These are phyloP conservation scores for Mylabris phalerata DNA, from an alignment of 1,140 invertebrate species.

Conservation along the genomic window DNA sequence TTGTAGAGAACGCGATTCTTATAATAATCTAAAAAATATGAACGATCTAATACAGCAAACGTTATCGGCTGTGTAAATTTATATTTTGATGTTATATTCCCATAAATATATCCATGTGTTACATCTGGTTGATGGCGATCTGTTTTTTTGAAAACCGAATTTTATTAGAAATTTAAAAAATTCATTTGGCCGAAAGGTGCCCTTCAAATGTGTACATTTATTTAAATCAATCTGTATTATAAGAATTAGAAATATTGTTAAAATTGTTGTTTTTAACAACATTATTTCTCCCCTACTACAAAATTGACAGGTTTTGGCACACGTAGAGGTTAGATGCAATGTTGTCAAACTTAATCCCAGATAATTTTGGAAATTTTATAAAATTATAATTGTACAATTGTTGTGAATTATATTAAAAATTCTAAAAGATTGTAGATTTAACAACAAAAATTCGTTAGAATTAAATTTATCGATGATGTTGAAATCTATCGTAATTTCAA, in stretches of 20 bases:
- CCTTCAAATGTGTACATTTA: constrained; percentile 50
- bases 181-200: constrained; percentile 59
- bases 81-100: constrained; percentile 75
- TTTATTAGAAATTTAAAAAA: constrained; percentile 91
- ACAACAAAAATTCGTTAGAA: too few species aligned
- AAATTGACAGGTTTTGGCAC: constrained; percentile 13
- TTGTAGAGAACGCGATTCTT: constrained; percentile 59
- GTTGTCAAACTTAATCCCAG: not conserved
- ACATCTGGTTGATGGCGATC: constrained; percentile 70
- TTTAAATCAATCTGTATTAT: constrained; percentile 20
- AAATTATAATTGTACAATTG: too few species aligned
- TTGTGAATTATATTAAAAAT: too few species aligned
- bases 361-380: too few species aligned
- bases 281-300: constrained; percentile 26
- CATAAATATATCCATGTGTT: constrained; percentile 91
- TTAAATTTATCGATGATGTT: too few species aligned
- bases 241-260: constrained; percentile 23
- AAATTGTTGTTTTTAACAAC: constrained; percentile 25
- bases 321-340: constrained; percentile 12
- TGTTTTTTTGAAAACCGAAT: constrained; percentile 96
- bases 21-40: constrained; percentile 84
- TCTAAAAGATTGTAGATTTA: too few species aligned
- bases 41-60: constrained; percentile 78
- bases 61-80: constrained; percentile 64
- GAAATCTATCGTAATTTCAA: too few species aligned